Evolutionary conservation across 2,797 vertebrate species (phyloP).

Genomic region (Vespertilio murinus): DNA sequence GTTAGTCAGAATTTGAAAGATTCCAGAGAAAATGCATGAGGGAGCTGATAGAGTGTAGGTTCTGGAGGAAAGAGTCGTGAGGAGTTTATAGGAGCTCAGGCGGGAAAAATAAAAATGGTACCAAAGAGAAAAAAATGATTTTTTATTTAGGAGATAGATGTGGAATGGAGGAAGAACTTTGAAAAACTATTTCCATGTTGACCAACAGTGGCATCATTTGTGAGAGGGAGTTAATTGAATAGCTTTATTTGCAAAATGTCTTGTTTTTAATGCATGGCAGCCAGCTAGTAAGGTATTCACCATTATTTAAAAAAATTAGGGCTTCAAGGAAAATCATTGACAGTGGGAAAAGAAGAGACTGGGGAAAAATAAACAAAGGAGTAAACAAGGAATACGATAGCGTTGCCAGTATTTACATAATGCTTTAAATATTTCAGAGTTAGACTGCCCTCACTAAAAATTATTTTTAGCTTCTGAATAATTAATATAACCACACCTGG

Average conservation of each 20-base stretch:
- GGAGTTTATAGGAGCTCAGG: background rate
- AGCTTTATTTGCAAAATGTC: background rate
- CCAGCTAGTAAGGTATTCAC: background rate
- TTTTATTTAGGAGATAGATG: background rate
- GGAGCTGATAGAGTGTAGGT: background rate
- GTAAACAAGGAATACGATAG: background rate
- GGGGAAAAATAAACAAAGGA: background rate
- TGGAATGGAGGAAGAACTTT: background rate
- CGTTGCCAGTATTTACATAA: background rate
- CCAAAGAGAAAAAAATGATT: background rate
- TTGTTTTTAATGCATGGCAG: background rate
- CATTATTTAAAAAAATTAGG: background rate
- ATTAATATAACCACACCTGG: background rate
- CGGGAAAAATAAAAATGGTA: background rate
- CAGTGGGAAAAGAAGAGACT: background rate
- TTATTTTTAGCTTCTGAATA: background rate
- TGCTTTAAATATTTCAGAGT: background rate
- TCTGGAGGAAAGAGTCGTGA: background rate
- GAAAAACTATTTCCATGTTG: background rate
- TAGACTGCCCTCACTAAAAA: background rate
- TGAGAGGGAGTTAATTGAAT: background rate
- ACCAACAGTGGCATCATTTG: background rate
- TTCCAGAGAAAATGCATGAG: background rate
- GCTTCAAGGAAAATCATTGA: background rate
- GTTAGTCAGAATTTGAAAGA: background rate